Conservation (phyloP, 1,140 invertebrate genomes). For the Drosophila navojoa region DNA sequence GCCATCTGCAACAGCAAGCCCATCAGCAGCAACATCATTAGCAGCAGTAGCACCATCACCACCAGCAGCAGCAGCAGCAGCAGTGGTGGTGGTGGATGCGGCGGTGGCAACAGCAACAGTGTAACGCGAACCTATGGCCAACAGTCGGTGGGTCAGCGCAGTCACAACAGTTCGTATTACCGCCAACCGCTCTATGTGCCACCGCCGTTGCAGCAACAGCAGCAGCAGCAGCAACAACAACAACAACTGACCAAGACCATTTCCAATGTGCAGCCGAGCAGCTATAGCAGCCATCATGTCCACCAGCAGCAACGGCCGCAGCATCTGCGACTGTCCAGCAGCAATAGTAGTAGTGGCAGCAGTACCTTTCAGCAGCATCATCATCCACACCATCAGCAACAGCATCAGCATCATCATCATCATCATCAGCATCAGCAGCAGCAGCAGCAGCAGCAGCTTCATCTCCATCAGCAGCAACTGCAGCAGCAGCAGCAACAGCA, state of each 20-base stretch:
- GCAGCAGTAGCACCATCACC: conserved; percentile 2
- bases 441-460: conserved; percentile 24
- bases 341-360: conserved; percentile 27
- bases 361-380: conserved; percentile 30
- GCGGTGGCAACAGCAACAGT: neutral
- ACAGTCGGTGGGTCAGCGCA: conserved; percentile 38
- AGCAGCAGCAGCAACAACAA: conserved; percentile 69
- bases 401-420: conserved; percentile 13
- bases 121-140: conserved; percentile 24
- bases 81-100: neutral
- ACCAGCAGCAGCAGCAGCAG: conserved; percentile 17
- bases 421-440: conserved; percentile 27
- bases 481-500: conserved; percentile 24
- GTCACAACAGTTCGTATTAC: conserved; percentile 57
- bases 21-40: conserved; percentile 13
- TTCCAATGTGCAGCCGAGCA: conserved; percentile 49
- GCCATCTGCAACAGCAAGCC: neutral
- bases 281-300: conserved; percentile 38
- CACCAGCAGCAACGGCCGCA: conserved; percentile 20
- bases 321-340: conserved; percentile 1
- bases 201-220: conserved; percentile 77
- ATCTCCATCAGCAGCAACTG: too few relatives aligned
- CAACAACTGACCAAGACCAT: conserved; percentile 69
- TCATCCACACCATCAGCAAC: neutral
- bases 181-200: conserved; percentile 81